A percentile compares a stretch with the other conserved stretches of the same genome.
phyloP scores from a whole-genome alignment of 2,888 invertebrate species.

The Standfussiana lucernea region DNA sequence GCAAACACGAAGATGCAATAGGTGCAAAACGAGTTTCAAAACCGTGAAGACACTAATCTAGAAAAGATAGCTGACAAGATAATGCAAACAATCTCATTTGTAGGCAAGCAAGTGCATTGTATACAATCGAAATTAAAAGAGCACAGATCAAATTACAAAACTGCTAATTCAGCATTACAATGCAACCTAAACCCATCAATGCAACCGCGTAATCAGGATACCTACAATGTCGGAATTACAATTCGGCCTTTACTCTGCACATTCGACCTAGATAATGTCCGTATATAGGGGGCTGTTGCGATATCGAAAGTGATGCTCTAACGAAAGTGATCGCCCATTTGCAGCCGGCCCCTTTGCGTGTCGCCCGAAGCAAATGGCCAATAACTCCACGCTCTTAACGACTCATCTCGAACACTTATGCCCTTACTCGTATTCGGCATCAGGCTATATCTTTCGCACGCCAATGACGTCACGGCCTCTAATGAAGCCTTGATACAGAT shows the following conservation, averaged over 20 bases:
- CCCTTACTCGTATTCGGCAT: conserved; percentile 53
- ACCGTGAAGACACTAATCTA: conserved; percentile 28
- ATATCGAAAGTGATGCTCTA: conserved; percentile 77
- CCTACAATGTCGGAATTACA: conserved; percentile 63
- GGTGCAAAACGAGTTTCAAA: background rate
- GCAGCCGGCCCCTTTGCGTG: conserved; percentile 62
- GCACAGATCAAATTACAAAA: conserved; percentile 54
- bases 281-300: conserved; percentile 64
- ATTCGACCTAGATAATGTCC: conserved; percentile 67
- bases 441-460: conserved; percentile 42
- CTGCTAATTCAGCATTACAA: conserved; percentile 46
- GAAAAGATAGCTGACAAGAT: conserved; percentile 21
- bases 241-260: conserved; percentile 67
- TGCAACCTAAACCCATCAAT: conserved; percentile 49
- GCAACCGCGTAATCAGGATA: conserved; percentile 65
- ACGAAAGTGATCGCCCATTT: conserved; percentile 77
- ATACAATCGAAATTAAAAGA: conserved; percentile 48
- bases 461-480: conserved; percentile 54
- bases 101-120: conserved; percentile 25
- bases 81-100: conserved; percentile 27
- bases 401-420: conserved; percentile 57
- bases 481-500: conserved; percentile 57
- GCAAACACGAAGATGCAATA: conserved; percentile 4
- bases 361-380: conserved; percentile 64
- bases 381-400: conserved; percentile 68